Conservation (phyloP, 2,888 invertebrate genomes). For the Parthenolecanium corni region DNA sequence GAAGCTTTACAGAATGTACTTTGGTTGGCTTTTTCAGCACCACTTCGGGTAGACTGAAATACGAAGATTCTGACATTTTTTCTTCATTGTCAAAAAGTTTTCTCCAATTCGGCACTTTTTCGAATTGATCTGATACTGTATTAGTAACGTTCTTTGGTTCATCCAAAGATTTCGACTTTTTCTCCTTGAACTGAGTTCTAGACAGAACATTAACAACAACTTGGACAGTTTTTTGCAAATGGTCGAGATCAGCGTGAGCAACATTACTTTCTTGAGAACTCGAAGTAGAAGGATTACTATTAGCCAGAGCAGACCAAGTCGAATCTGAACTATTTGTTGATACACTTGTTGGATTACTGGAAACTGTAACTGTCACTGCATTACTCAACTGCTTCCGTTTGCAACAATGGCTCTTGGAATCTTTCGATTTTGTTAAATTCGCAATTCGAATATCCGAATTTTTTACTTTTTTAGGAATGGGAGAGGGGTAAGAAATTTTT, state of each 20-base stretch:
- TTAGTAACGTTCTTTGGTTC: too few relatives aligned
- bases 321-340: background rate
- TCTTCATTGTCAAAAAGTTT: slow-evolving; percentile 4
- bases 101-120: slow-evolving; percentile 17
- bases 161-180: background rate
- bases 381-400: background rate
- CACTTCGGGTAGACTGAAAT: slow-evolving; percentile 11
- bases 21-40: background rate
- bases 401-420: background rate
- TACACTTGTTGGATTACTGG: background rate
- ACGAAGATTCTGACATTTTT: slow-evolving; percentile 11
- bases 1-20: background rate
- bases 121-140: too few relatives aligned
- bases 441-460: background rate
- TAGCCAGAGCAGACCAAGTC: background rate
- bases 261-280: background rate
- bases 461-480: background rate
- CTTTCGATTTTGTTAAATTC: background rate
- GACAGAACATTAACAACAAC: slow-evolving; percentile 1
- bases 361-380: background rate
- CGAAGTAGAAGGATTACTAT: background rate
- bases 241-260: background rate
- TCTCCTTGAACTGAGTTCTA: background rate
- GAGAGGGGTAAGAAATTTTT: background rate
- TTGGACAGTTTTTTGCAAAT: background rate